Base-by-base conservation (phyloP, 2,113 vertebrate species). In the Capra hircus region DNA sequence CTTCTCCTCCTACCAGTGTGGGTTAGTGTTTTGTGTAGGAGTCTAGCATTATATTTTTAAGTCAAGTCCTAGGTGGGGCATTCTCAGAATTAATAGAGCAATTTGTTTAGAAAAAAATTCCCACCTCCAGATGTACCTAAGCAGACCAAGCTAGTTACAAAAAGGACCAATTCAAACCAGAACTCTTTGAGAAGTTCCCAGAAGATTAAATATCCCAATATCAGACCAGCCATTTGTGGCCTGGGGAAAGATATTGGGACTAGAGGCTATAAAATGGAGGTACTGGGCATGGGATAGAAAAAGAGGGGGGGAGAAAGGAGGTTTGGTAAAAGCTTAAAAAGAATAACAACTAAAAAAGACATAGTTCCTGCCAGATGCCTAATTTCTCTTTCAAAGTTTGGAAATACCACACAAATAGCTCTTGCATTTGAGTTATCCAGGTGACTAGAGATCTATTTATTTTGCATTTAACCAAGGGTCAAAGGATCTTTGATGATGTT, bases 1-100 rank as follows among this genome's bases (percentile, higher is more conserved):
- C 48, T 92, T 88, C 36, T 90, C 13, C 97, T 94, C 90, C 80
- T 90, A 84, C 45, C 15, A 95, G 23, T 64, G 48, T 95, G 93
- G 95, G n/a, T 85, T 96, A 91, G 36, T 97, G 19, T 96, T 97
- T 81, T 95, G 60, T 93, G 95, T 95, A 96, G 96, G 90, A 95
- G 83, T 95, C 48, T 91, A 91, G 52, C 77, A 91, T 93, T 97
- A 53, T 84, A 77, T 86, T 77, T 87, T 92, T 95, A 45, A 78
- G 92, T 96, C 62, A 95, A 97, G n/a, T 92, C 62, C 81, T 88
- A 10, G 71, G 64, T 84, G 16, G n/a, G 84, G n/a, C 50, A 93
- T 94, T 95, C 95, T 94, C 50, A 84, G 78, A 96, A 84, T 96
- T 96, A 96, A 60, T 62, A 95, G 33, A 88, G 83, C 83, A 84